A percentile compares a stretch with the other conserved stretches of the same genome.
Evolutionary conservation across 1,140 invertebrate species (phyloP).

Genomic region (Anoplolepis gracilipes): DNA sequence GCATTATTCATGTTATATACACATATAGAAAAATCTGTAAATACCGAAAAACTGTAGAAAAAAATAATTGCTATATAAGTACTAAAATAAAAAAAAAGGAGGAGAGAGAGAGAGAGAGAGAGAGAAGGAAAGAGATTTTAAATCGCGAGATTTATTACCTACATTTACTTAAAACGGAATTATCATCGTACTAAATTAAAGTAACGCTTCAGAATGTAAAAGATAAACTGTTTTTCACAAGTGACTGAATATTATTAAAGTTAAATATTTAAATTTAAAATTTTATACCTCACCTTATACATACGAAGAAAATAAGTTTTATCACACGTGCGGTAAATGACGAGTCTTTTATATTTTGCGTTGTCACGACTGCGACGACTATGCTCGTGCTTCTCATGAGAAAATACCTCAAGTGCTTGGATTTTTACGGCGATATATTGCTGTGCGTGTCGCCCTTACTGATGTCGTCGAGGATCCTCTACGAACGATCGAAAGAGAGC

Average conservation of each 20-base stretch:
- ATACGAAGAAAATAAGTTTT: background rate
- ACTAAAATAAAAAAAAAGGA: too few relatives aligned
- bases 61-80: too few relatives aligned
- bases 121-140: background rate
- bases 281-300: background rate
- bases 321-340: background rate
- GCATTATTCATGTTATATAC: too few relatives aligned
- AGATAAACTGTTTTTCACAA: conserved; percentile 3
- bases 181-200: background rate
- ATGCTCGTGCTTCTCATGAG: background rate
- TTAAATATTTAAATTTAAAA: background rate
- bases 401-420: conserved; percentile 13
- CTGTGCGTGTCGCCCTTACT: background rate
- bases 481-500: background rate
- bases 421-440: conserved; percentile 28
- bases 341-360: background rate
- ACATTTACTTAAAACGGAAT: background rate
- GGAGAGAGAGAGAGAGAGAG: too few relatives aligned
- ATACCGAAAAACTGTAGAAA: too few relatives aligned
- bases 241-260: background rate
- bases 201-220: background rate
- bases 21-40: too few relatives aligned
- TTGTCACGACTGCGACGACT: background rate
- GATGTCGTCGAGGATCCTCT: background rate
- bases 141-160: background rate